A percentile compares a stretch with the other conserved stretches of the same genome.
Conservation (phyloP, 2,888 invertebrate genomes). For the Macrostomum cliftonense region DNA sequence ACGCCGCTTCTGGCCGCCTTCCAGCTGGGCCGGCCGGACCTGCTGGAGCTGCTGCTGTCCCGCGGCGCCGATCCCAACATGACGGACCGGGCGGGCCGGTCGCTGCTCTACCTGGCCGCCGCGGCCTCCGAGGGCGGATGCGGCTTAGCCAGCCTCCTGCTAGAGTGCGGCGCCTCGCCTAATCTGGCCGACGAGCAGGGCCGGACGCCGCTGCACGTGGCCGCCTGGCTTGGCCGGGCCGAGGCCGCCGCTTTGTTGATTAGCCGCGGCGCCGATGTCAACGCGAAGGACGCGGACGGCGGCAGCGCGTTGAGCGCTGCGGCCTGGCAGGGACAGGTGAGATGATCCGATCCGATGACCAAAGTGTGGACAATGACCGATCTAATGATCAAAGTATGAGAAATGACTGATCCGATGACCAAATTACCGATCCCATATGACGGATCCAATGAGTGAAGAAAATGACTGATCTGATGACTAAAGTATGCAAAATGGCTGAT, state of each 20-base stretch:
- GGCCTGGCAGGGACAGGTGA: slow-evolving; percentile 65
- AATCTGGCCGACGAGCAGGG: slow-evolving; percentile 5
- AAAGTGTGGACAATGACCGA: too few relatives aligned
- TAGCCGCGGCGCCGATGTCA: slow-evolving; percentile 60
- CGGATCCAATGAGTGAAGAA: too few relatives aligned
- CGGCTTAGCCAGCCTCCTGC: neutral
- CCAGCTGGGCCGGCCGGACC: slow-evolving; percentile 68
- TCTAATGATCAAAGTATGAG: too few relatives aligned
- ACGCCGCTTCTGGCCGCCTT: slow-evolving; percentile 73
- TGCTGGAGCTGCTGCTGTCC: slow-evolving; percentile 41
- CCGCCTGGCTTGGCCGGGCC: slow-evolving; percentile 63
- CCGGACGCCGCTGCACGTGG: slow-evolving; percentile 8
- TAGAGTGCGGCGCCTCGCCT: neutral
- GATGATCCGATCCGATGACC: too few relatives aligned
- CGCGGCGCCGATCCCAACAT: slow-evolving; percentile 7
- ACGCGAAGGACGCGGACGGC: slow-evolving; percentile 40
- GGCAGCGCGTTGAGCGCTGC: slow-evolving; percentile 80
- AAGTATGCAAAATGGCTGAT: too few relatives aligned
- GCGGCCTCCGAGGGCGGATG: neutral
- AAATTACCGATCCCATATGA: too few relatives aligned
- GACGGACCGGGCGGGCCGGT: slow-evolving; percentile 26
- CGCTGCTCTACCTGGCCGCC: slow-evolving; percentile 9
- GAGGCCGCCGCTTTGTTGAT: slow-evolving; percentile 73
- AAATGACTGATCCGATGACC: too few relatives aligned
- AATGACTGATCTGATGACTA: too few relatives aligned